Base-by-base conservation (phyloP, 1,140 invertebrate genomes). In the Psilanteris sp. region DNA sequence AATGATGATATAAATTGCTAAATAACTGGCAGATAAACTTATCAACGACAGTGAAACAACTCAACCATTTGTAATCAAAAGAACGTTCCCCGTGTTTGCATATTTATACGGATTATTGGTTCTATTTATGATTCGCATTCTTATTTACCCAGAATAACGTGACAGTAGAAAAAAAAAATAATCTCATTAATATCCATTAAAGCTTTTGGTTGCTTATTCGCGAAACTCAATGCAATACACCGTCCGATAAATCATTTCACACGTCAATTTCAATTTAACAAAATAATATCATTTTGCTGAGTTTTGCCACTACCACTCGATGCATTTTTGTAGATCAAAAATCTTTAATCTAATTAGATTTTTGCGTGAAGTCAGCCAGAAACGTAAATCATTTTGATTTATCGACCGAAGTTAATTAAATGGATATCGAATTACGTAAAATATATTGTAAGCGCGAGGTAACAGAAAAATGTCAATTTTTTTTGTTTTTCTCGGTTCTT, bases 281-380 rank as follows among this genome's bases (percentile, higher is more conserved):
- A 9, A 27, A 26, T 57, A 41, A 57, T 43, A 29, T 57, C 37
- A 43, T 57, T 57, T 57, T 11, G 27, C 37, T 10, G 9, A 15
- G 27, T 16, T 41, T 57, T 57, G n/a, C n/a, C n/a, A n/a, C n/a
- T n/a, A n/a, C n/a, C n/a, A n/a, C n/a, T n/a, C n/a, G 26, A 39
- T 18, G 22, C 41, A 43, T 57, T 57, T 57, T 41, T 22, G 7
- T 9, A 9, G n/a, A 24, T 18, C 34, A 39, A 39, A 55, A 39
- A n/a, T n/a, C 34, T 55, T 39, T 41, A n/a, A n/a, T n/a, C n/a
- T 55, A 41, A 55, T 41, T 29, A 55, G 36, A 55, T 55, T 37
- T 37, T 39, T 26, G 9, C 27, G 18, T n/a, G n/a, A 16, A 36
- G 34, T 50, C 16, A 4, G 29, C 4, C 26, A 9, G 20, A 27